Evolutionary conservation across 30 jellyfish, hydroid and myxozoan species (phyloP).

Genomic region (Pelagia noctiluca): DNA sequence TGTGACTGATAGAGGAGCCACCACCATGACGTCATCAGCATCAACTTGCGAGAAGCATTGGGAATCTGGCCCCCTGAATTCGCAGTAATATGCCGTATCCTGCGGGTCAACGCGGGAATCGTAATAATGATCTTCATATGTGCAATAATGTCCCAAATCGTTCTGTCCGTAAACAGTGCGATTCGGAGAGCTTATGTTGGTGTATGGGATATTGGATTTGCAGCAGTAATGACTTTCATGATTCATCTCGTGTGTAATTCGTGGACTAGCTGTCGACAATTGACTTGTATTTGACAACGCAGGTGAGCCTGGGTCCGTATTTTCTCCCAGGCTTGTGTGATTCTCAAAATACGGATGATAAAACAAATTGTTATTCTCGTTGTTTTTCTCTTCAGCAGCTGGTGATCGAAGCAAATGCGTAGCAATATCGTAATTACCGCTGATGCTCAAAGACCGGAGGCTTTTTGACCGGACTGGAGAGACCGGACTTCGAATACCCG

Average conservation of each 20-base stretch:
- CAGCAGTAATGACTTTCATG: no score
- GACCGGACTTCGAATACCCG: conserved; percentile 42
- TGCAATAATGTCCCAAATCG: not conserved
- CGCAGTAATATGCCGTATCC: not conserved
- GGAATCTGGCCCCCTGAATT: no score
- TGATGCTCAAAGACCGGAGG: conserved; percentile 67
- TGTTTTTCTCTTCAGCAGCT: not conserved
- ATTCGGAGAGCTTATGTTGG: no score
- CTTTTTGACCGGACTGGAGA: conserved; percentile 66
- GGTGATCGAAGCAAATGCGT: conserved; percentile 55
- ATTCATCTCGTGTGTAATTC: no score
- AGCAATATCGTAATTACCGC: conserved; percentile 65
- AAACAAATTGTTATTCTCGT: conserved; percentile 54
- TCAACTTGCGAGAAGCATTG: not conserved
- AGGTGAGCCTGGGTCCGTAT: no score
- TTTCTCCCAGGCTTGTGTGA: conserved; percentile 9
- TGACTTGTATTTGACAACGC: no score
- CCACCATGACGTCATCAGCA: conserved; percentile 28
- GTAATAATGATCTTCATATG: not conserved
- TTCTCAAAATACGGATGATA: conserved; percentile 53
- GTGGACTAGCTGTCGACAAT: no score
- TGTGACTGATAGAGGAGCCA: conserved; percentile 64
- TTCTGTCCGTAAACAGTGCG: not conserved
- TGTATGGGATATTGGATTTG: no score
- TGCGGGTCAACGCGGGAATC: not conserved